phyloP scores from a whole-genome alignment of 2,113 vertebrate genomes.

The Corythaeola cristata region DNA sequence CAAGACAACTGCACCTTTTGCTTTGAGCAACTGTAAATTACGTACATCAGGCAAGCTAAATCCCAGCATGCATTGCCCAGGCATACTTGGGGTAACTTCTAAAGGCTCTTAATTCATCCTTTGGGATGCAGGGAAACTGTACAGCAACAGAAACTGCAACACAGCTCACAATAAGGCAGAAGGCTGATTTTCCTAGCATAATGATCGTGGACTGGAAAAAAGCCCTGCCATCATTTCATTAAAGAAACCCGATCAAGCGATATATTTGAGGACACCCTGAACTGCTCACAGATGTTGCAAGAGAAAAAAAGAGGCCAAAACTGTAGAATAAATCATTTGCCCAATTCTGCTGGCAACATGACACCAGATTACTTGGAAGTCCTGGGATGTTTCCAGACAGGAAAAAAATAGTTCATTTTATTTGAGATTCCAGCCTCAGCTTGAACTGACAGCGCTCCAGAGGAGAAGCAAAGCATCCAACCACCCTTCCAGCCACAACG shows the following conservation, averaged over 20 bases:
- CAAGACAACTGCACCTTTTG: not conserved
- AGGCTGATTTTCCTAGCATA: not conserved
- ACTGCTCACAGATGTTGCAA: not conserved
- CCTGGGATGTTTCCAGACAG: constrained; percentile 22
- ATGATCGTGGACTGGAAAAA: not conserved
- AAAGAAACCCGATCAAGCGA: not conserved
- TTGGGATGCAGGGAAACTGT: not conserved
- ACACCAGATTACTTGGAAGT: constrained; percentile 5
- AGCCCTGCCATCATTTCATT: not conserved
- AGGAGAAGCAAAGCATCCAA: not conserved
- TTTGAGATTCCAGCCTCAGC: not conserved
- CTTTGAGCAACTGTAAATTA: not conserved
- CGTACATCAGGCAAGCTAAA: not conserved
- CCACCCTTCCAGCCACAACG: not conserved
- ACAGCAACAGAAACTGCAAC: not conserved
- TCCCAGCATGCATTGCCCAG: not conserved
- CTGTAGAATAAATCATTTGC: not conserved
- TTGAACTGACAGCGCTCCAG: not conserved
- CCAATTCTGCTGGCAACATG: not conserved
- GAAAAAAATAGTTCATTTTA: not conserved
- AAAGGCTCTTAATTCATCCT: not conserved
- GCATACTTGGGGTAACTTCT: not conserved
- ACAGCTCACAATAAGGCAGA: not conserved
- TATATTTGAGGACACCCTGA: not conserved
- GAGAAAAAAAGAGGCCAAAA: not conserved